Evolutionary conservation across 92 coral and sea anemone species (phyloP).

Genomic region (Blastomussa wellsi): DNA sequence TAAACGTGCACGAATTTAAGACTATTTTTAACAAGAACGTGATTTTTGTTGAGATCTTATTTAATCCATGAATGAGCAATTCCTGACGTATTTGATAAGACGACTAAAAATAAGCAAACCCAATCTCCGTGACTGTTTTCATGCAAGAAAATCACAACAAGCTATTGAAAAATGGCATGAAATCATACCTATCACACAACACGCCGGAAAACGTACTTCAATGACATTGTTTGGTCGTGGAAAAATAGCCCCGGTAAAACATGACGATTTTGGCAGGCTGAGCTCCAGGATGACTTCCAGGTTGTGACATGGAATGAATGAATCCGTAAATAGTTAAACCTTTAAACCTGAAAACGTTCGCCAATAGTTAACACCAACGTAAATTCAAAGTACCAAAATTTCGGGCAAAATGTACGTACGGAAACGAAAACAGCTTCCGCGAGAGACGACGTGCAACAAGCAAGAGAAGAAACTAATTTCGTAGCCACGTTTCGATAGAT

Average conservation of each 20-base stretch:
- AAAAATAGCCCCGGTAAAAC: neutral
- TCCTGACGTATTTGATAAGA: constrained; percentile 5
- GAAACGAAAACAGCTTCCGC: neutral
- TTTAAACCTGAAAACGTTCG: neutral
- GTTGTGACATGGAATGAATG: neutral
- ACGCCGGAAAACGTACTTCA: neutral
- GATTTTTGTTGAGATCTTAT: neutral
- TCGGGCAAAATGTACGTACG: neutral
- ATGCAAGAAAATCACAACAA: neutral
- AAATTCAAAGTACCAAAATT: neutral
- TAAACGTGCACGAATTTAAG: neutral
- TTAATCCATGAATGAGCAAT: constrained; percentile 25
- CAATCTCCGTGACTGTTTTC: constrained; percentile 21
- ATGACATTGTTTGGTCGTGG: neutral
- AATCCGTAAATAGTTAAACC: neutral
- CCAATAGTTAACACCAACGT: neutral
- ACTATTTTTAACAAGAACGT: neutral
- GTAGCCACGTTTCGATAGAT: neutral
- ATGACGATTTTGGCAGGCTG: neutral
- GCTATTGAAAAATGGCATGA: neutral
- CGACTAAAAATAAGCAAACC: constrained; percentile 10
- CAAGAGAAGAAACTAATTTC: neutral
- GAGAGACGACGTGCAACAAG: neutral
- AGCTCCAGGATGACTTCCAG: neutral
- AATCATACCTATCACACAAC: neutral